Base-by-base conservation (phyloP, 2,113 vertebrate genomes). In the Lepidiolamprologus cunningtoni region DNA sequence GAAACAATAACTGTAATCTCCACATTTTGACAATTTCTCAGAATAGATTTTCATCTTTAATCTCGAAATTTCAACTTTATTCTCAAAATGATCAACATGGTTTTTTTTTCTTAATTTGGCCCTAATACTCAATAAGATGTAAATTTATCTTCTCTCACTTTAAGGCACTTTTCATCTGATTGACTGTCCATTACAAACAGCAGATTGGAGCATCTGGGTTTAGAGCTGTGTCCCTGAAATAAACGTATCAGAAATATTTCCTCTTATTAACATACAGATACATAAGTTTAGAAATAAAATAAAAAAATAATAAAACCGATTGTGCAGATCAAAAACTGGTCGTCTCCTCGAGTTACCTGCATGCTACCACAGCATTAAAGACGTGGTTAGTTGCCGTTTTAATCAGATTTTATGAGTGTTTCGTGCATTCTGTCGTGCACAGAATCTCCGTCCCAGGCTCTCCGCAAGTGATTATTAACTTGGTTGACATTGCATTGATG, bases 371-470 rank as follows among this genome's bases (percentile, higher is more conserved):
- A 10, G 5, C 16, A 28, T 47, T 50, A 50, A 19, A 16, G 23
- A 50, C 0, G 4, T 78, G 16, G 16, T 78, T 76, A 50, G 16
- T 50, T 47, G 71, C 1, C 1, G 0, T 0, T 28, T 28, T 28
- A 47, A 76, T 73, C 40, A 1, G 23, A 47, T 76, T 47, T 28
- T 31, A 31, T 11, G 42, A 31, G 71, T 50, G 16, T 28, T 28
- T 28, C 2, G 26, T 12, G 31, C 61, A 66, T 66, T 35, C 31
- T 66, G 21, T 26, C 5, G 1, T 17, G 13, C 21, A 73, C 21
- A 73, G 21, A 47, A 47, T 76, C 68, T 5, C 37, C 2, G 21
- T 47, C 40, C 40, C 40, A 28, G 40, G 68, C 21, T 76, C 9
- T 76, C 40, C 3, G 3, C 23, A 47, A 76, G 14, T 76, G 68